Percentiles rank a stretch among this genome's conserved stretches.
Evolutionary conservation across 2,797 vertebrate species (phyloP).

Genomic region (Siniperca undulata): DNA sequence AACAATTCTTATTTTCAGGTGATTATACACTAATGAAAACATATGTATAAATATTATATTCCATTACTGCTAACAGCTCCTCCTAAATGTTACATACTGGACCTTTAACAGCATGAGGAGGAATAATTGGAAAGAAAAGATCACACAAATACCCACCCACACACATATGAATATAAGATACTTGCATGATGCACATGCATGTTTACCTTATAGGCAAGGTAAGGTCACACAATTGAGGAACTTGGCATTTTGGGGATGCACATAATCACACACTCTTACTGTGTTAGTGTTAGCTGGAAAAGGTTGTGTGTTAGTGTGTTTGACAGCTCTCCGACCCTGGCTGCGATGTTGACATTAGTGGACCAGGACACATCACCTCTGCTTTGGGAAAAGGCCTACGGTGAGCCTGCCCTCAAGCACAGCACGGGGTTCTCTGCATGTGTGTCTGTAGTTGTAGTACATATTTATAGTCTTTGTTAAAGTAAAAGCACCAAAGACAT

Average conservation of each 20-base stretch:
- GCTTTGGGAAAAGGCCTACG: conserved; percentile 76
- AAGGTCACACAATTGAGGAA: conserved; percentile 33
- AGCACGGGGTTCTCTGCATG: conserved; percentile 48
- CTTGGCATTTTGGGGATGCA: conserved; percentile 72
- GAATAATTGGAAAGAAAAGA: background rate
- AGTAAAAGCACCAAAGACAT: conserved; percentile 2
- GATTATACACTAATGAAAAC: too few species aligned
- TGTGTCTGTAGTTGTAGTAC: conserved; percentile 13
- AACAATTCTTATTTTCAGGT: too few species aligned
- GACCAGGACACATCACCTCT: conserved; percentile 79
- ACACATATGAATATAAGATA: conserved; percentile 11
- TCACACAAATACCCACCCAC: background rate
- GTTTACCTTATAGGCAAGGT: conserved; percentile 47
- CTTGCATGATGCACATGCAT: conserved; percentile 6
- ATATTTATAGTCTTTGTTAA: conserved; percentile 36
- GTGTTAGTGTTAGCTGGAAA: conserved; percentile 68
- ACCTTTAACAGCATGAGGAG: background rate
- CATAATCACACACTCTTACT: conserved; percentile 64
- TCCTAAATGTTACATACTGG: too few species aligned
- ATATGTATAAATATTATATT: too few species aligned
- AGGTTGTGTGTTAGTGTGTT: conserved; percentile 80
- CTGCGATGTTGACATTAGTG: conserved; percentile 77
- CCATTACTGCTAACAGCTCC: too few species aligned
- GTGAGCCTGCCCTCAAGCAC: conserved; percentile 64
- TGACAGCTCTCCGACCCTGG: conserved; percentile 74